A percentile compares a stretch with the other conserved stretches of the same genome.
These are phyloP conservation scores for Aphelocoma coerulescens DNA, from an alignment of 2,113 vertebrate genomes.

Conservation along the genomic window DNA sequence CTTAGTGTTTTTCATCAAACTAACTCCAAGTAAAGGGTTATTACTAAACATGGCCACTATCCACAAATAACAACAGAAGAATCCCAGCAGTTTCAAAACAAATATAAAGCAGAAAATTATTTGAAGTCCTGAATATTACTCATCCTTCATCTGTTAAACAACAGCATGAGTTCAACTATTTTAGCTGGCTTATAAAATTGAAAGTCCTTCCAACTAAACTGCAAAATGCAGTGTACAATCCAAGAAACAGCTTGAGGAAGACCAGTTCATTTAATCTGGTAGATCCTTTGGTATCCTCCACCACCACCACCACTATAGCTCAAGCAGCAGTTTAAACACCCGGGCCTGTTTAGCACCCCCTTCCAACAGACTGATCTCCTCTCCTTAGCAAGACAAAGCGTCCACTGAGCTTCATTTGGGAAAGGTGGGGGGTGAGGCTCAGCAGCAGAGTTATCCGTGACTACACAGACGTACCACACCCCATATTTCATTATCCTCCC, in stretches of 20 bases:
- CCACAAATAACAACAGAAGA: neutral
- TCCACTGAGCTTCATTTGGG: rapidly evolving
- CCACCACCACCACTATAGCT: neutral
- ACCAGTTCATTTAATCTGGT: neutral
- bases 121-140: constrained; percentile 6
- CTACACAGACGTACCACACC: neutral
- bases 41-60: neutral
- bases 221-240: neutral
- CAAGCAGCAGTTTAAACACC: neutral
- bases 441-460: neutral
- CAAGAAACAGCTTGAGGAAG: neutral
- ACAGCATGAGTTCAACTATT: constrained; percentile 26
- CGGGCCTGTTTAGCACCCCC: neutral
- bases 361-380: neutral
- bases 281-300: neutral
- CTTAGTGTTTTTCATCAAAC: neutral
- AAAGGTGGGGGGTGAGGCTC: neutral
- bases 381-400: neutral
- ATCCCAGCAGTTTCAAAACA: neutral
- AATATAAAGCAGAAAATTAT: neutral
- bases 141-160: neutral
- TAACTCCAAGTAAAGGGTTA: neutral
- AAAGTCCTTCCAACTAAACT: neutral
- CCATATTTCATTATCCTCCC: neutral
- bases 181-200: constrained; percentile 1